Percentiles rank a stretch among this genome's conserved stretches.
These are phyloP conservation scores for Maconellicoccus hirsutus DNA, from an alignment of 1,140 invertebrate genomes.

Conservation along the genomic window DNA sequence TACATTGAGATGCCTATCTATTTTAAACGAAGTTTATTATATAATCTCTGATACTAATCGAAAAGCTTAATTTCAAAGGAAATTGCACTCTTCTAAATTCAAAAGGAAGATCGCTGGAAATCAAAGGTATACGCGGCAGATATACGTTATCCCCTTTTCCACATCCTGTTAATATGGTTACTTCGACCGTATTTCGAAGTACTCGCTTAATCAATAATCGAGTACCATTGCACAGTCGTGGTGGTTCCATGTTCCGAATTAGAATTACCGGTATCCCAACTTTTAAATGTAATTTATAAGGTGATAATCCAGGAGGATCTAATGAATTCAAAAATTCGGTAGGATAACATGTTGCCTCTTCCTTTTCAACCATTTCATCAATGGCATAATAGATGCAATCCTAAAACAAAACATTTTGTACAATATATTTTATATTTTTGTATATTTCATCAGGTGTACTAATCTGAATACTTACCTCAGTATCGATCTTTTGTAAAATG, in stretches of 20 bases:
- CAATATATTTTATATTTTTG: too few relatives aligned
- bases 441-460: too few relatives aligned
- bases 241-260: slow-evolving; percentile 34
- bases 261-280: slow-evolving; percentile 35
- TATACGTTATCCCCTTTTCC: slow-evolving; percentile 35
- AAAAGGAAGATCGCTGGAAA: slow-evolving; percentile 35
- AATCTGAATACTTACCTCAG: slow-evolving; percentile 29
- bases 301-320: slow-evolving; percentile 24
- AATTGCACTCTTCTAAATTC: slow-evolving; percentile 40
- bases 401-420: too few relatives aligned
- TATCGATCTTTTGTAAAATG: slow-evolving; percentile 28
- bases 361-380: slow-evolving; percentile 32
- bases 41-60: slow-evolving; percentile 45
- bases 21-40: too few relatives aligned
- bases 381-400: too few relatives aligned
- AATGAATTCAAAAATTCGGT: slow-evolving; percentile 31
- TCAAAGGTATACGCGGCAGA: slow-evolving; percentile 35
- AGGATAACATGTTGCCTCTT: slow-evolving; percentile 34
- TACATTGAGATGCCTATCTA: too few relatives aligned
- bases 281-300: slow-evolving; percentile 35
- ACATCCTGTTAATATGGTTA: slow-evolving; percentile 34
- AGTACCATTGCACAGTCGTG: slow-evolving; percentile 38
- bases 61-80: slow-evolving; percentile 38
- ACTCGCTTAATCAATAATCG: slow-evolving; percentile 35
- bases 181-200: slow-evolving; percentile 35